Conservation (phyloP, 2,113 vertebrate species). For the Baryphthengus martii region DNA sequence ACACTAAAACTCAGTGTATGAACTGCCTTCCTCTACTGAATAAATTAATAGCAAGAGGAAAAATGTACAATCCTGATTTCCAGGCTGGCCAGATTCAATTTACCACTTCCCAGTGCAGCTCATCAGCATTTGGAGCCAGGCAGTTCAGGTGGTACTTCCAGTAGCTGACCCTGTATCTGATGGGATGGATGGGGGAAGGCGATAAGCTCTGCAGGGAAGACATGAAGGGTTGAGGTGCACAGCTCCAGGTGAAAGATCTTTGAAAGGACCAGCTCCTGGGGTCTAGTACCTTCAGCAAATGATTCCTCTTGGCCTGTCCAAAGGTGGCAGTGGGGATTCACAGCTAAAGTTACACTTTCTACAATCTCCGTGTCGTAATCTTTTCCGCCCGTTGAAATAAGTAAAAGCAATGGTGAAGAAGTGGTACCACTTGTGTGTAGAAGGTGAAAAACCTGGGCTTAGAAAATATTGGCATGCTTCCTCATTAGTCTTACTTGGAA, state of each 20-base stretch:
- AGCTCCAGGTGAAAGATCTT: background rate
- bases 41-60: background rate
- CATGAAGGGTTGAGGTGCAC: background rate
- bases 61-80: background rate
- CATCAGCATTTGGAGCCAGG: background rate
- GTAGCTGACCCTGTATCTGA: background rate
- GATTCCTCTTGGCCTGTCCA: background rate
- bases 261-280: background rate
- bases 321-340: background rate
- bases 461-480: background rate
- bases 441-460: background rate
- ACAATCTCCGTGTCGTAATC: background rate
- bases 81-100: background rate
- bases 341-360: background rate
- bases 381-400: background rate
- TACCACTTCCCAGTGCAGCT: background rate
- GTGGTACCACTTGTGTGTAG: background rate
- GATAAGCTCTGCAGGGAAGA: background rate
- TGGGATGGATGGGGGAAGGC: background rate
- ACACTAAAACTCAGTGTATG: conserved; percentile 11
- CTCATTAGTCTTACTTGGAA: background rate
- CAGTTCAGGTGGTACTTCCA: background rate
- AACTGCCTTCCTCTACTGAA: conserved; percentile 25
- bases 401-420: background rate
- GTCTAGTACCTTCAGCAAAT: background rate